Conservation (phyloP, 2,888 invertebrate genomes). For the Ditula angustiorana region DNA sequence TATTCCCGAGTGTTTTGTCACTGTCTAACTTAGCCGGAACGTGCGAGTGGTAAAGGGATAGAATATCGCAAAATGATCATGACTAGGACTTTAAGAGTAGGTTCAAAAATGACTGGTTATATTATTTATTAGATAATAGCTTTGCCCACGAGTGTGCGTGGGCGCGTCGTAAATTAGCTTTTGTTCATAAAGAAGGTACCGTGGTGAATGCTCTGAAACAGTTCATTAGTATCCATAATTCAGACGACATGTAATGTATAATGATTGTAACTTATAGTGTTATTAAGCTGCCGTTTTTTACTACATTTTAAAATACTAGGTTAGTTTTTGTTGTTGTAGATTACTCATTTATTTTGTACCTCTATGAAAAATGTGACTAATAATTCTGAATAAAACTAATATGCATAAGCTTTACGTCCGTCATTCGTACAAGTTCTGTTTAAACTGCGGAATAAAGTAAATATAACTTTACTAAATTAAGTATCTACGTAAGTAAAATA, state of each 20-base stretch:
- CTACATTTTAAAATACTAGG: background rate
- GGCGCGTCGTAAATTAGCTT: constrained; percentile 36
- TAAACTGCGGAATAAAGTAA: no score
- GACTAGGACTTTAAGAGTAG: constrained; percentile 11
- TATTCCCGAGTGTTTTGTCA: constrained; percentile 2
- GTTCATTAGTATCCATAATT: constrained; percentile 36
- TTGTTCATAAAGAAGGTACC: constrained; percentile 34
- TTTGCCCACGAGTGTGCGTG: constrained; percentile 31
- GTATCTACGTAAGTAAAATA: no score
- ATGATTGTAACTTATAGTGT: constrained; percentile 21
- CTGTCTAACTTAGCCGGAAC: constrained; percentile 21
- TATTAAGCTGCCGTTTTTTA: background rate
- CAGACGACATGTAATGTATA: constrained; percentile 22
- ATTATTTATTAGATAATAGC: constrained; percentile 38
- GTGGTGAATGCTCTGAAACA: constrained; percentile 33
- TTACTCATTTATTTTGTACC: background rate
- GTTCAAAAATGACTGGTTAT: constrained; percentile 35
- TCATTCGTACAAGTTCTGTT: no score
- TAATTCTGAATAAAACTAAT: no score
- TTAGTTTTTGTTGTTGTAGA: background rate
- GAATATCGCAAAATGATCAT: constrained; percentile 15
- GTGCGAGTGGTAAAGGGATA: background rate
- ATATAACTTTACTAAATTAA: no score
- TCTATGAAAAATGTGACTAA: background rate
- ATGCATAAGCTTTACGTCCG: no score